Evolutionary conservation across 2,888 invertebrate genomes (phyloP), one percentile per base, ranked within the genome.

Genomic region (Furcula furcula): DNA sequence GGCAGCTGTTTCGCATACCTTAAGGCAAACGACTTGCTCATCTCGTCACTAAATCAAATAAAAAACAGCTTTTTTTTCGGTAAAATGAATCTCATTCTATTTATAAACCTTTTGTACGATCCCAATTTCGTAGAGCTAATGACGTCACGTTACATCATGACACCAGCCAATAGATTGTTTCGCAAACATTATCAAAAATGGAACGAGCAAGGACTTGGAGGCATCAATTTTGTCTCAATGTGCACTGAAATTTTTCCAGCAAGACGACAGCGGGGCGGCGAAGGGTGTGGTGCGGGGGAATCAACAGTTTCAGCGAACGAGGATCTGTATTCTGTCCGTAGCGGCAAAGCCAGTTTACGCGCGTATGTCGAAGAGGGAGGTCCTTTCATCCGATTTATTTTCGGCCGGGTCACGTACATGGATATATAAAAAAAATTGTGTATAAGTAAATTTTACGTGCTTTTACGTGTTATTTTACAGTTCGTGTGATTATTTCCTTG

Each of bases 211-310:
- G 35, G 36, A 18, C 32, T 28, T 9, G 4, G 9, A 14, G 36
- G 34, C 40, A 46, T 46, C 40, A 43, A 43, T 47, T 54, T 46
- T 41, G 39, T 45, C 34, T 34, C 33, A 27, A 46, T 55, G 45
- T 63, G 65, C 59, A 61, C 46, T 61, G 55, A 68, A 65, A 69
- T 60, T 66, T 64, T 67, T 59, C 65, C 60, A 40, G 50, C 55
- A 49, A 57, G 61, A 54, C 48, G 52, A 44, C 44, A 44, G 35
- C 27, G 27, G 27, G 50, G 46, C 31, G 16, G 14, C 7, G 48
- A 12, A 27, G 30, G 29, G 39, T 5, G 25, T 35, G 19, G 33
- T 13, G 32, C 40, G 41, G 46, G 49, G 47, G 41, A 55, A 59
- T 55, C 57, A 58, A 62, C 57, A 57, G 53, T 65, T 68, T 65